Evolutionary conservation across 2,113 vertebrate species (phyloP), one percentile per base, ranked within the genome.

Genomic region (Eleginops maclovinus): DNA sequence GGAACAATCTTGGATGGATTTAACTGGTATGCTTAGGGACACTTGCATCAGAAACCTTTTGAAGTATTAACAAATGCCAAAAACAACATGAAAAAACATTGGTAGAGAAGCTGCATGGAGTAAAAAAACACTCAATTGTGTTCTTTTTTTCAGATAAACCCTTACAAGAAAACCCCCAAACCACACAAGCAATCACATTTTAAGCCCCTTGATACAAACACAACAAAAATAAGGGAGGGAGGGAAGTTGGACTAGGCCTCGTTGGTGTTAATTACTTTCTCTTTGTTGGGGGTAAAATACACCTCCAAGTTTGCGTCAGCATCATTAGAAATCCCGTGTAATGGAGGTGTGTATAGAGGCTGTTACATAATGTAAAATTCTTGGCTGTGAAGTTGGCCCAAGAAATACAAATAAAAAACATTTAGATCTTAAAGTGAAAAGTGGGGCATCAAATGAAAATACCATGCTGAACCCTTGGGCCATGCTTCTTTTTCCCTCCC

Each of bases 211-310:
- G 54, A 68, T 49, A 43, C 71, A 72, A 63, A 65, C 50, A 87
- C 59, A 71, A 73, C 43, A 44, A 36, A 17, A 77, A 36, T 36
- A 50, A 7, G 44, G 56, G 26, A 72, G 12, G 58, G 40, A 40
- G 56, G 76, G 26, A 62, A 68, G 28, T 41, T 3, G 16, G 47
- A 67, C 70, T 50, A 4, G 14, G 75, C 56, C 77, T 55, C 70
- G 61, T 65, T 71, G 66, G 69, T 88, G 67, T 75, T 91, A 88
- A 93, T 90, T 84, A 92, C 84, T 87, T 75, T 79, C 76, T 36
- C 70, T 80, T 76, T 71, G 65, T 85, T 69, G 24, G 66, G 53
- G 56, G 53, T 84, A 72, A 88, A 84, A 77, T 64, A 61, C 68
- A 85, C 62, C 22, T 71, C 72, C 70, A 36, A 47, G 68, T 31